Conservation (phyloP, 1,140 invertebrate genomes). For the Neodiprion fabricii region DNA sequence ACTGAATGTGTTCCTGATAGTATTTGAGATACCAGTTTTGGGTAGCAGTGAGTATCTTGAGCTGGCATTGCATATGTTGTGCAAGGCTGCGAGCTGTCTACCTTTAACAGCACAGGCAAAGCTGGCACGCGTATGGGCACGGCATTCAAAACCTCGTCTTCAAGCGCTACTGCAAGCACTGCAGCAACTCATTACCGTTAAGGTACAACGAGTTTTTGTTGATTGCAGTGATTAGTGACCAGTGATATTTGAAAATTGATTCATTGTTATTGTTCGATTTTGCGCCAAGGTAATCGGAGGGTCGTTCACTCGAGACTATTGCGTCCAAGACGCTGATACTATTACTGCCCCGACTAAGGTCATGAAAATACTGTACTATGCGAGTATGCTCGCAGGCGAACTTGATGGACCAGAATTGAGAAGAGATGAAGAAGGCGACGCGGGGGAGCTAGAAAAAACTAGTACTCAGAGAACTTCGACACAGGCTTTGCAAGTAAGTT, state of each 20-base stretch:
- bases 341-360: slow-evolving; percentile 84
- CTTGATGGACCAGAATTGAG: slow-evolving; percentile 70
- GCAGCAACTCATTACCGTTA: slow-evolving; percentile 86
- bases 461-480: not conserved
- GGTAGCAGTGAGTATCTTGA: slow-evolving; percentile 84
- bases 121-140: slow-evolving; percentile 80
- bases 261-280: slow-evolving; percentile 38
- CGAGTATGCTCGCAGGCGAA: slow-evolving; percentile 84
- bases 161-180: slow-evolving; percentile 78
- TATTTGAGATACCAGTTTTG: slow-evolving; percentile 86
- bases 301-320: slow-evolving; percentile 75
- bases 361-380: slow-evolving; percentile 90
- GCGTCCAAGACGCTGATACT: slow-evolving; percentile 82
- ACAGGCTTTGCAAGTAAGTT: slow-evolving; percentile 35
- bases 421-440: slow-evolving; percentile 63
- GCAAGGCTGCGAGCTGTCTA: slow-evolving; percentile 77
- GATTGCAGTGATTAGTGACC: too few species aligned
- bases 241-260: too few species aligned
- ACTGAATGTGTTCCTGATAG: slow-evolving; percentile 83
- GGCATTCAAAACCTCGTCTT: slow-evolving; percentile 73
- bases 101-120: slow-evolving; percentile 80
- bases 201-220: slow-evolving; percentile 39
- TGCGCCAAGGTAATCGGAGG: slow-evolving; percentile 72
- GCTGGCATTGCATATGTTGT: slow-evolving; percentile 80
- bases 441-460: slow-evolving; percentile 44